Base-by-base conservation (phyloP, 2,888 invertebrate genomes). In the Harpalus rufipes region DNA sequence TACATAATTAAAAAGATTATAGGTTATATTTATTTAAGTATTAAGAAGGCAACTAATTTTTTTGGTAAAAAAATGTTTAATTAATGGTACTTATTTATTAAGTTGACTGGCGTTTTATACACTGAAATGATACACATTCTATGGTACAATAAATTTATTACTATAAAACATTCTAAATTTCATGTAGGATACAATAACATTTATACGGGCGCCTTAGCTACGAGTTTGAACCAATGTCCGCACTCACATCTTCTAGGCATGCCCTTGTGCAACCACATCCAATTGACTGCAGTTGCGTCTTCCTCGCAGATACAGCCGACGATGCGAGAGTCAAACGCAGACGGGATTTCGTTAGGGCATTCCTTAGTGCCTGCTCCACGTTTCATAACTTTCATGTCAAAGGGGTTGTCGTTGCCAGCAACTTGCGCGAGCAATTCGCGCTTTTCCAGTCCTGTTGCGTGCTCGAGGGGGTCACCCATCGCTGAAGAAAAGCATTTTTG, bases 261-360 rank as follows among this genome's bases (percentile, higher is more conserved):
- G 58, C 96, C 98, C 92, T 95, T 95, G 91, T 98, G 96, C 89
- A 99, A 92, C 96, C 98, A 97, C 95, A 99, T 97, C 97, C 98
- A 99, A 90, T 95, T 96, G 87, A 99, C 94, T 86, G 94, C 93
- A 84, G 96, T 95, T 80, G 97, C 94, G 90, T 99, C 99, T 91
- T 98, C 98, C 91, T 99, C 97, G 91, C 99, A 99, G 91, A 98
- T 94, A 92, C 99, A 99, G 86, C 99, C 99, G 87, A 99, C 95
- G 87, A 99, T 94, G 89, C 99, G 95, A 85, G 96, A 95, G 82
- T 97, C 96, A 88, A 96, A 97, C 89, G 96, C 96, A 81, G 98
- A 98, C 86, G 98, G 97, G 88, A 99, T 96, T 87, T 97, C 92
- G 87, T 96, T 98, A 85, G 99, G 99, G 87, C 93, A 92, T 41